Conservation (phyloP, 2,888 invertebrate genomes). For the Oxyteleia sp. region DNA sequence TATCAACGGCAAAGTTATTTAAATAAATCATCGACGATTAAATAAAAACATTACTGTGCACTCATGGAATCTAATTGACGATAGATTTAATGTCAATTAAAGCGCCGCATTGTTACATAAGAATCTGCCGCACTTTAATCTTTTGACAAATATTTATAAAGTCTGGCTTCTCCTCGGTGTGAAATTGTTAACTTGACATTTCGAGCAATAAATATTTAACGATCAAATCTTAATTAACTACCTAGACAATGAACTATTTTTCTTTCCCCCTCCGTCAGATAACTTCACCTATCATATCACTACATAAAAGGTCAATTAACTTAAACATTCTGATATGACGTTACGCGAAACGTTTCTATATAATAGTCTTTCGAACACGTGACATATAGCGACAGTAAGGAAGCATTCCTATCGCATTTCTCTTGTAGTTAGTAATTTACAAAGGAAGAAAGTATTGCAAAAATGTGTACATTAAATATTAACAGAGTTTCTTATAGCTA, state of each 20-base stretch:
- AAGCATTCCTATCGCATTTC: slow-evolving; percentile 6
- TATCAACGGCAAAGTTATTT: too few species aligned
- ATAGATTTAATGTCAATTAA: neutral
- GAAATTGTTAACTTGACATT: neutral
- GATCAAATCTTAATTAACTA: slow-evolving; percentile 24
- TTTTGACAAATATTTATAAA: slow-evolving; percentile 21
- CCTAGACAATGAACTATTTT: slow-evolving; percentile 36
- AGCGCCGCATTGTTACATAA: neutral
- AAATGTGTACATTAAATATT: too few species aligned
- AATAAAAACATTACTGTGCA: neutral
- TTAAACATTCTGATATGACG: neutral
- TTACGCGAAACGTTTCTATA: neutral
- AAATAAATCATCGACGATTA: too few species aligned
- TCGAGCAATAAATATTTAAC: neutral
- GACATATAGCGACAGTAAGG: neutral
- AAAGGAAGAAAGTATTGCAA: neutral
- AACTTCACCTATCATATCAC: neutral
- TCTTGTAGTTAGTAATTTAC: slow-evolving; percentile 23
- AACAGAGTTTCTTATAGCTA: too few species aligned
- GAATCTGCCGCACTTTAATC: slow-evolving; percentile 9
- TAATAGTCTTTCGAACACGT: neutral
- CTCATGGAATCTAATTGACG: neutral
- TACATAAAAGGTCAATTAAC: slow-evolving; percentile 33
- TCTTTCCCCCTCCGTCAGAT: slow-evolving; percentile 1
- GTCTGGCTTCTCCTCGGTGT: neutral